Conservation (phyloP, 2,888 invertebrate genomes). For the Acleris literana region DNA sequence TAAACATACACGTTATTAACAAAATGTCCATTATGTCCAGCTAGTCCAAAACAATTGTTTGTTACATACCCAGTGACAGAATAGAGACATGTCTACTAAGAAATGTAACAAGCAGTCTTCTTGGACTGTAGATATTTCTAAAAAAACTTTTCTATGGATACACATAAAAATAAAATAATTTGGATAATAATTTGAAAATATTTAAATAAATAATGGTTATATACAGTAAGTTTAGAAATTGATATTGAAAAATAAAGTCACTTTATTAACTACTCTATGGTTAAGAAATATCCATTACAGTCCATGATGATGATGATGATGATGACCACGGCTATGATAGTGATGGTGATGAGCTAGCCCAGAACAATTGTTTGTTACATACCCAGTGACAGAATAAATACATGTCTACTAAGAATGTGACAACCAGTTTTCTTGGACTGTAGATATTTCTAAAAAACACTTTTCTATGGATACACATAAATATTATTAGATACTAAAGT, state of each 20-base stretch:
- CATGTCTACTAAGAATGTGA: slow-evolving; percentile 40
- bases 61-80: slow-evolving; percentile 42
- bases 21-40: too few relatives aligned
- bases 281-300: too few relatives aligned
- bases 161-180: too few relatives aligned
- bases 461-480: too few relatives aligned
- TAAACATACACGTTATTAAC: too few relatives aligned
- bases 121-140: slow-evolving; percentile 1
- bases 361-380: slow-evolving; percentile 32
- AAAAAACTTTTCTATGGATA: background rate
- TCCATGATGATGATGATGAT: too few relatives aligned
- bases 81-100: slow-evolving; percentile 40
- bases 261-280: too few relatives aligned
- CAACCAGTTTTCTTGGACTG: slow-evolving; percentile 33
- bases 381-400: slow-evolving; percentile 42
- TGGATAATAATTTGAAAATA: too few relatives aligned
- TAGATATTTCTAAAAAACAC: background rate
- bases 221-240: too few relatives aligned
- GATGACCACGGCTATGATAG: background rate
- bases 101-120: slow-evolving; percentile 36
- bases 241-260: too few relatives aligned
- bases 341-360: slow-evolving; percentile 19
- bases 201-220: too few relatives aligned
- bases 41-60: slow-evolving; percentile 24
- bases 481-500: too few relatives aligned